Evolutionary conservation across 2,797 vertebrate genomes (phyloP), one percentile per base, ranked within the genome.

Genomic region (Gallinago stenura): DNA sequence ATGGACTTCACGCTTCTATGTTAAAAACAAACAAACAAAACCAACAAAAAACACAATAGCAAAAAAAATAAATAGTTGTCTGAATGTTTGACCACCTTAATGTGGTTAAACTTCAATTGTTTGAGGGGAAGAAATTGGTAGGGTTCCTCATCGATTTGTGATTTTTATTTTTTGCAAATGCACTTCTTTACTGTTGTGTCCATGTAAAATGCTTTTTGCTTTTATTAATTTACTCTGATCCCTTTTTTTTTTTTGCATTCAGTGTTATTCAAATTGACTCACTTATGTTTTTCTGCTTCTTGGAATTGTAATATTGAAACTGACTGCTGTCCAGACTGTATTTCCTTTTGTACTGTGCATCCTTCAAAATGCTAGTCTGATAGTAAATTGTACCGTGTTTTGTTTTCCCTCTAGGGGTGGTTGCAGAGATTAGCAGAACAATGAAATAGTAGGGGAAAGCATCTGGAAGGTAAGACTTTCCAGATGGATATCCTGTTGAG

Each of bases 381-480:
- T 65, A 57, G 39, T 77, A 95, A 96, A 77, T 73, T 25, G 6
- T 65, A 54, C 28, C 45, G 50, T 17, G 15, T 45, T 58, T 86
- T 95, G 73, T 93, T 94, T 95, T 17, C 1, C 61, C 65, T 80
- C 66, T 90, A 83, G 83, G 86, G 77, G 75, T 66, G 45, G 83
- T 96, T 81, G 46, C 66, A 73, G 85, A 76, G 66, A 70, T 93
- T 87, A 91, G 80, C 60, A 64, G 77, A 77, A 90, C 93, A 96
- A 83, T 85, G 70, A 77, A 83, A 85, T 90, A 86, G 89, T 58
- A 43, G 12, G 46, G 37, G 75, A 86, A 93, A 83, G 82, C 95
- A 87, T 96, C 95, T 97, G 96, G 96, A 96, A 94, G 41, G 37
- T 92, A 87, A 88, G 72, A 60, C 28, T 75, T 92, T 91, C 88